Base-by-base conservation (phyloP, 2,888 invertebrate species). In the Morinoia aosen region DNA sequence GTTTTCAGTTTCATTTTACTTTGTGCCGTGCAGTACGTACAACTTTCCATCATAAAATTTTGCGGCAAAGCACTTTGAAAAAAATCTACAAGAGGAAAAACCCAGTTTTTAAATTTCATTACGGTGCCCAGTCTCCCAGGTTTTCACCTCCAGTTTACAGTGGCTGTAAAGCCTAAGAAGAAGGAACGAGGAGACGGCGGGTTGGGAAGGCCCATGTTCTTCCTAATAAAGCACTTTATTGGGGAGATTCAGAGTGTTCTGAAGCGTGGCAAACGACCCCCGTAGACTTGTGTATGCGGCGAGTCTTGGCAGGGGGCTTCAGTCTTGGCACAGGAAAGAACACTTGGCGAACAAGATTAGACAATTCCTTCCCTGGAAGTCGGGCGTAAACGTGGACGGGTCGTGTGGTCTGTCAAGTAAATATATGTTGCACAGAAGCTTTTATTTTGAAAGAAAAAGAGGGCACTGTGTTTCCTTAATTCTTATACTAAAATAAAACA, bases 141-240 rank as follows among this genome's bases (percentile, higher is more conserved):
- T 19, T 76, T 76, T 76, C 76, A 76, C 76, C 76, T 76, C 76
- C 76, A 76, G 76, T 76, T 76, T 76, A 76, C 76, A 76, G 76
- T 76, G 2, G 76, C 76, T 76, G 76, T 76, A 76, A 76, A 76
- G 76, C 76, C 25, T 76, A 33, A 76, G 76, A 76, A 76, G 76
- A 76, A 76, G 76, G 76, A 33, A 76, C 76, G 76, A 33, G 33
- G 76, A 33, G 76, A 76, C 76, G 76, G 10, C 33, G 76, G 76
- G 90, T 12, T 16, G 90, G 39, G 40, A 90, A 90, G 40, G 48
- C 14, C 90, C 90, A 16, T 90, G 90, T 48, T 90, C 90, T 90
- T 93, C 57, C 93, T 93, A 93, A 93, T 93, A 93, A 93, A 93
- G 93, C 58, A 93, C 57, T 93, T 93, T 93, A 93, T 93, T 93